A percentile compares a stretch with the other conserved stretches of the same genome.
These are phyloP conservation scores for Lycodopsis pacificus DNA, from an alignment of 2,797 vertebrate species.

Conservation along the genomic window DNA sequence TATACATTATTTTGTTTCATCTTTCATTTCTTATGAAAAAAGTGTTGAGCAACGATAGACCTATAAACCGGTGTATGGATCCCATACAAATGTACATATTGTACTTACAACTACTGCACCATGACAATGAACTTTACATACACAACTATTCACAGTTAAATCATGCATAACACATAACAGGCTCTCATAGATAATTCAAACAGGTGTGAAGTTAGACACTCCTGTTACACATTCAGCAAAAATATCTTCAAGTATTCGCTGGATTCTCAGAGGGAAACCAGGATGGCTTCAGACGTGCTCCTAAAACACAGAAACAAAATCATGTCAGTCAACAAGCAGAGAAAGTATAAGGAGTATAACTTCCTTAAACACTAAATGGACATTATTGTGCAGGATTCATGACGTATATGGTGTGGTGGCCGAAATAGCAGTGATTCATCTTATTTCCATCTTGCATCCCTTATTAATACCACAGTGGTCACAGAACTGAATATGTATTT, in stretches of 20 bases:
- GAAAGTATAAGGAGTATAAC: background rate
- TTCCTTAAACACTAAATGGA: background rate
- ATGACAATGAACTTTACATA: conserved; percentile 40
- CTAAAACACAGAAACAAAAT: conserved; percentile 68
- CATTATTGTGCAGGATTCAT: background rate
- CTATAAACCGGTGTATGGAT: conserved; percentile 45
- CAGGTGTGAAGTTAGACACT: conserved; percentile 14
- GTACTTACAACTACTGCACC: conserved; percentile 40
- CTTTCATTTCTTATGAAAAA: conserved; percentile 16
- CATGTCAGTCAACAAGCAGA: background rate
- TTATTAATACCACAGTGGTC: background rate
- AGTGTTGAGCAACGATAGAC: conserved; percentile 13
- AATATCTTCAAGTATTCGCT: conserved; percentile 71
- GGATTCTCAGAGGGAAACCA: conserved; percentile 23
- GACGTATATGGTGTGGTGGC: background rate
- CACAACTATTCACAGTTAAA: conserved; percentile 52
- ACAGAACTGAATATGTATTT: conserved; percentile 14
- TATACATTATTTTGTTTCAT: background rate
- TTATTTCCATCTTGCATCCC: background rate
- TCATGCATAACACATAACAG: conserved; percentile 45
- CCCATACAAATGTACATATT: conserved; percentile 46
- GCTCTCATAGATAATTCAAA: conserved; percentile 28
- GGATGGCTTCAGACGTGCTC: conserved; percentile 55
- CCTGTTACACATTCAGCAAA: conserved; percentile 58
- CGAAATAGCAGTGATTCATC: background rate